Conservation (phyloP, 2,113 vertebrate genomes). For the Tursiops truncatus region DNA sequence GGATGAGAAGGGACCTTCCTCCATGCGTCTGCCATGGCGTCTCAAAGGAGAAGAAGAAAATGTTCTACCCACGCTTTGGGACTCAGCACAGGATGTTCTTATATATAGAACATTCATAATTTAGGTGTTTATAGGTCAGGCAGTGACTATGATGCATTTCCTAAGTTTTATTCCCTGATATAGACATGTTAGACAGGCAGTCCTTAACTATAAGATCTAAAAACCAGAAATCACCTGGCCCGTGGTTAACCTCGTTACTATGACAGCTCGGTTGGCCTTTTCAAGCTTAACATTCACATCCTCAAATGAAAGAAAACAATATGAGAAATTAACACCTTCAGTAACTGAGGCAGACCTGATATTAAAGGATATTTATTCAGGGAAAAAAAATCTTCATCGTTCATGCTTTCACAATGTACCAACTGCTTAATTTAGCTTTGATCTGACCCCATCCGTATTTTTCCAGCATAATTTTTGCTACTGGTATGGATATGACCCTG, state of each 20-base stretch:
- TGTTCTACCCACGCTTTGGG: not conserved
- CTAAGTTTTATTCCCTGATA: not conserved
- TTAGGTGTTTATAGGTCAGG: constrained; percentile 32
- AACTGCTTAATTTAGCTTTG: constrained; percentile 17
- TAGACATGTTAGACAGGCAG: not conserved
- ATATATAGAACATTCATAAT: constrained; percentile 15
- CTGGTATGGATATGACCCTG: not conserved
- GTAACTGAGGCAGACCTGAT: constrained; percentile 11
- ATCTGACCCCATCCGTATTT: not conserved
- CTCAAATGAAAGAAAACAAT: not conserved
- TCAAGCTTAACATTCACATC: constrained; percentile 48
- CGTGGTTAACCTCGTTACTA: not conserved
- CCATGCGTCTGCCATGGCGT: not conserved
- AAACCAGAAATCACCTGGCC: not conserved
- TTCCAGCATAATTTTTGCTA: not conserved
- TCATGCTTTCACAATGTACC: not conserved
- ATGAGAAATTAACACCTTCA: not conserved
- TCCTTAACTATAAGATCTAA: not conserved
- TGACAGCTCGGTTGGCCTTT: constrained; percentile 40
- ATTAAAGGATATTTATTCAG: not conserved
- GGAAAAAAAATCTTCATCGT: not conserved
- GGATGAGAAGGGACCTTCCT: not conserved
- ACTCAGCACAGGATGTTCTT: not conserved
- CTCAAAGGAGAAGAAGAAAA: not conserved
- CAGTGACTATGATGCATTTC: not conserved